These are phyloP conservation scores for Drosophila sucinea DNA, from an alignment of 1,140 invertebrate genomes.

Conservation along the genomic window DNA sequence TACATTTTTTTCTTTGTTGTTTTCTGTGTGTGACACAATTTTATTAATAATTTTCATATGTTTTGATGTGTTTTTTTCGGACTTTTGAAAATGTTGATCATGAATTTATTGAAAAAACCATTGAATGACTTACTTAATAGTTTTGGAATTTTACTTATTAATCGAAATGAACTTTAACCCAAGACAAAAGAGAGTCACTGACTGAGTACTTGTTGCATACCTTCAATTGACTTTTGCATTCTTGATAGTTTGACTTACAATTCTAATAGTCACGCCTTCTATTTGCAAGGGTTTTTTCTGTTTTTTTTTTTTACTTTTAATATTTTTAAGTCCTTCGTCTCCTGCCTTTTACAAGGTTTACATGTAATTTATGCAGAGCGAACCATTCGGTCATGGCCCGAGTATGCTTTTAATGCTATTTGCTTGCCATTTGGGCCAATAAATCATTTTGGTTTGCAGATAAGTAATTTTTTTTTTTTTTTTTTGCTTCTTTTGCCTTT, in stretches of 20 bases:
- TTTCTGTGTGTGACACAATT: neutral
- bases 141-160: too few relatives aligned
- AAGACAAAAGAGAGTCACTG: too few relatives aligned
- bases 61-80: too few relatives aligned
- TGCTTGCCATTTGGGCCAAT: constrained; percentile 80
- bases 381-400: constrained; percentile 65
- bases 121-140: too few relatives aligned
- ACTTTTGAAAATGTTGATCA: too few relatives aligned
- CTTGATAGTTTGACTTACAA: constrained; percentile 2
- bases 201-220: neutral
- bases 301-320: constrained; percentile 5
- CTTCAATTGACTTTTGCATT: constrained; percentile 1
- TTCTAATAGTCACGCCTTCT: neutral
- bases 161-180: too few relatives aligned
- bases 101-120: too few relatives aligned
- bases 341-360: neutral
- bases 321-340: constrained; percentile 30
- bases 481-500: constrained; percentile 36
- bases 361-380: constrained; percentile 69
- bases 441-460: constrained; percentile 76
- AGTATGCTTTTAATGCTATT: constrained; percentile 77
- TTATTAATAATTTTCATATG: neutral
- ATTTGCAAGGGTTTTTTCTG: constrained; percentile 42
- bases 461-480: constrained; percentile 68
- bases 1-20: neutral